Percentiles rank a stretch among this genome's conserved stretches.
Evolutionary conservation across 2,888 invertebrate genomes (phyloP).

Genomic region (Caenorhabditis becei): DNA sequence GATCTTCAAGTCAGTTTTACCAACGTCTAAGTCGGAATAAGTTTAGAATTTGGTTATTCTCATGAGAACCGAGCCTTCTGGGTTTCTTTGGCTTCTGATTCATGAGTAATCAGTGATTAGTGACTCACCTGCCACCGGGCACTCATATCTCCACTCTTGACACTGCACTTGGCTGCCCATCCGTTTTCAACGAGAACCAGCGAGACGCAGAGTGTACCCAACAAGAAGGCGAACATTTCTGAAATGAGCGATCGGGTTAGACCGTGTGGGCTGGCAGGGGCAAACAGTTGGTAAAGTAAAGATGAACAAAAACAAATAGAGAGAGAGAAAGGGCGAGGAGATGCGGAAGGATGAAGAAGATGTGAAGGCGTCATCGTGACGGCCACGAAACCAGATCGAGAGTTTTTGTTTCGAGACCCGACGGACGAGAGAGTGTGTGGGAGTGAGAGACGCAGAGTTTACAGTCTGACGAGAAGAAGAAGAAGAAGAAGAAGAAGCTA

Average conservation of each 20-base stretch:
- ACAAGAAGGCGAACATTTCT: conserved; percentile 46
- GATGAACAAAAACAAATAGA: conserved; percentile 45
- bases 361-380: conserved; percentile 49
- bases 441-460: conserved; percentile 29
- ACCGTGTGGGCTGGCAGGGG: conserved; percentile 21
- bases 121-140: conserved; percentile 67
- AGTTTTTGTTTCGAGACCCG: conserved; percentile 51
- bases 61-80: no score
- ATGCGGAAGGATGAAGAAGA: conserved; percentile 27
- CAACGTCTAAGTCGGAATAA: no score
- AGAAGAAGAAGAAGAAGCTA: conserved; percentile 13
- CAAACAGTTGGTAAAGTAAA: conserved; percentile 15
- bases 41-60: no score
- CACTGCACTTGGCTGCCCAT: conserved; percentile 60
- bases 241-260: conserved; percentile 19
- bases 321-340: conserved; percentile 16
- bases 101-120: neutral
- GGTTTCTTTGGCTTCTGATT: neutral
- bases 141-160: conserved; percentile 60
- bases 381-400: conserved; percentile 43
- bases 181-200: conserved; percentile 8
- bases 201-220: conserved; percentile 34
- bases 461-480: conserved; percentile 23
- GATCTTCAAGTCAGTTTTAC: no score
- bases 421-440: neutral